phyloP scores from a whole-genome alignment of 2,888 invertebrate genomes.

The Plagodis dolabraria region DNA sequence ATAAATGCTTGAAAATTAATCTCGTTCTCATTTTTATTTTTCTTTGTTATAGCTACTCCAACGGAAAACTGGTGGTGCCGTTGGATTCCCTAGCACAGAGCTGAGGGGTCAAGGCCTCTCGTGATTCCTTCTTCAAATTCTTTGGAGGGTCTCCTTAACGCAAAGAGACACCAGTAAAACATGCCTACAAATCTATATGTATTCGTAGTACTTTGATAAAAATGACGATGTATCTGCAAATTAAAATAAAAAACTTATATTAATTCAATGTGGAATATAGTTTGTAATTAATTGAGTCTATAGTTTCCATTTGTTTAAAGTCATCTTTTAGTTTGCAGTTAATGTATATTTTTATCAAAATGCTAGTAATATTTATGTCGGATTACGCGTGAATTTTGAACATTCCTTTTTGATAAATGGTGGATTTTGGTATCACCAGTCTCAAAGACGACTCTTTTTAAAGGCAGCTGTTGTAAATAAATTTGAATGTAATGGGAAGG shows the following conservation, averaged over 20 bases:
- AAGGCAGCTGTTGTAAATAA: conserved; percentile 42
- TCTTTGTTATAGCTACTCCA: conserved; percentile 82
- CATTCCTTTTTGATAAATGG: conserved; percentile 55
- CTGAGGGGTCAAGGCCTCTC: conserved; percentile 74
- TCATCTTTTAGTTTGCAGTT: conserved; percentile 2
- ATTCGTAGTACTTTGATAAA: background rate
- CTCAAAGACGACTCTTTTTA: conserved; percentile 63
- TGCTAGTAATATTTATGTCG: conserved; percentile 22
- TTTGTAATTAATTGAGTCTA: no score
- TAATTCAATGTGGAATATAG: no score
- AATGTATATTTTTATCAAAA: conserved; percentile 3
- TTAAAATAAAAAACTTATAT: no score
- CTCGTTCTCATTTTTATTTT: conserved; percentile 37
- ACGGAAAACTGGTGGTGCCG: conserved; percentile 86
- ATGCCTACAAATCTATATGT: conserved; percentile 32
- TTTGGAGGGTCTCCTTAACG: conserved; percentile 70
- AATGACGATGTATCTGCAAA: no score
- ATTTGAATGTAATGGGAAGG: conserved; percentile 56
- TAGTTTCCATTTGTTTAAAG: background rate
- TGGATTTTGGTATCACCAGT: conserved; percentile 47
- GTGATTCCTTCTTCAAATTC: conserved; percentile 72
- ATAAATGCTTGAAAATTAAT: background rate
- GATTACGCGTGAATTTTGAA: conserved; percentile 38
- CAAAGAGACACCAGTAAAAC: conserved; percentile 54
- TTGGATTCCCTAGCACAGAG: conserved; percentile 84